These are phyloP conservation scores for Denticeps clupeoides DNA, from an alignment of 2,797 vertebrate species.

Conservation along the genomic window DNA sequence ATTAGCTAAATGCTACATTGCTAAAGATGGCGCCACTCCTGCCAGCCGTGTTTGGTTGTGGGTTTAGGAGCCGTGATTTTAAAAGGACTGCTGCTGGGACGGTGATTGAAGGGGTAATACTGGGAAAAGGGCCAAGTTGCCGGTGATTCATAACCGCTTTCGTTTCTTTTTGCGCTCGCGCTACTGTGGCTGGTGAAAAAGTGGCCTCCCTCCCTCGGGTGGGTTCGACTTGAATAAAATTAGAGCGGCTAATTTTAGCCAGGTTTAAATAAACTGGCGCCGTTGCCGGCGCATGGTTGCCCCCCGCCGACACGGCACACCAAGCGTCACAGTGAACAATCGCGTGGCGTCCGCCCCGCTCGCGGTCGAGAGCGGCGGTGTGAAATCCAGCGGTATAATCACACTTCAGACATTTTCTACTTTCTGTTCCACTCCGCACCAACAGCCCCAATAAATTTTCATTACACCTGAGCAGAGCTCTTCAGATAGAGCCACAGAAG, in stretches of 20 bases:
- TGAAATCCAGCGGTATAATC: conserved; percentile 43
- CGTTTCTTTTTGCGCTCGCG: conserved; percentile 3
- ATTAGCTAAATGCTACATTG: no score
- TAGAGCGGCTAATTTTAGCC: not conserved
- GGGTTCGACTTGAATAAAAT: not conserved
- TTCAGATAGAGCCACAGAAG: conserved; percentile 73
- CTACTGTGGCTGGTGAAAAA: no score
- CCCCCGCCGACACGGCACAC: conserved; percentile 22
- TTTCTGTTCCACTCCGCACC: conserved; percentile 55
- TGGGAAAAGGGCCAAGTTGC: conserved; percentile 4
- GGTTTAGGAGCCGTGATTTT: conserved; percentile 18
- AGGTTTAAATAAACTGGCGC: not conserved
- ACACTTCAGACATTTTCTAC: conserved; percentile 49
- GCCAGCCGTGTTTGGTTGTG: no score
- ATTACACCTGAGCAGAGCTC: conserved; percentile 69
- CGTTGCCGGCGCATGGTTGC: not conserved
- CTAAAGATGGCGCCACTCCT: no score
- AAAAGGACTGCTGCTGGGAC: conserved; percentile 10
- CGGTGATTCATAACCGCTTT: conserved; percentile 10
- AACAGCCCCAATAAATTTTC: conserved; percentile 67
- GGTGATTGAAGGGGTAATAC: conserved; percentile 16
- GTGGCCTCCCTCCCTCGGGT: no score
- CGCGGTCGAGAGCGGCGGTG: conserved; percentile 14
- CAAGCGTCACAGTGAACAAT: conserved; percentile 17
- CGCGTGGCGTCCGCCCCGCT: conserved; percentile 15